Base-by-base conservation (phyloP, 2,113 vertebrate genomes). In the Chloropsis hardwickii region DNA sequence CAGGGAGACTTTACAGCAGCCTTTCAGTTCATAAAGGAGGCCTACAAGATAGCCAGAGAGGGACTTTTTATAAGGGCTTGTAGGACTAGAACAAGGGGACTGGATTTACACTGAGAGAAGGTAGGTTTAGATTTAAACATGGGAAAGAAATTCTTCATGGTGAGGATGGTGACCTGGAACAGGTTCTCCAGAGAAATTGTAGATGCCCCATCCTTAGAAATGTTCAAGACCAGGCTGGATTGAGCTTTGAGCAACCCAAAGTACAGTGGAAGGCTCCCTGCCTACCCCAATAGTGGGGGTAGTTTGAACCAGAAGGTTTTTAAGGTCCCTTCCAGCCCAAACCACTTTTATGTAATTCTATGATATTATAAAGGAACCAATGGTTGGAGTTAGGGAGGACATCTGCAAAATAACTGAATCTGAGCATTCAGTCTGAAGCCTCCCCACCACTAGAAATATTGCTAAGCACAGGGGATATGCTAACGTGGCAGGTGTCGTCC, bases 281-380 rank as follows among this genome's bases (percentile, higher is more conserved):
- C 5, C 50, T 11, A 35, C 0, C n/a, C n/a, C n/a, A n/a, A n/a
- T 13, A 31, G 20, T 53, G 45, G 9, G 35, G 5, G 21, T 19
- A 21, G 7, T 14, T 67, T 2, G 3, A 74, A 53, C 45, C 27
- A 12, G 21, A 53, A 45, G 24, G 12, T 67, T 33, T 67, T 40
- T 22, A 27, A 82, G 24, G 29, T 60, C 17, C 5, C 4, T 69
- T 61, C 9, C 17, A 69, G 54, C 3, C 25, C 54, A 40, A 76
- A 48, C 12, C 4, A 31, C 35, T 82, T 51, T 27, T 10, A 40
- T 19, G 15, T 31, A 67, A 45, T 31, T 54, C 29, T 47, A 12
- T 28, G 6, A 44, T 25, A 40, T 14, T 18, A 53, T 27, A 74
- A 65, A 62, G 21, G 18, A 86, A 45, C 10, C 24, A 58, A 53